Percentiles rank a stretch among this genome's conserved stretches.
Evolutionary conservation across 2,797 vertebrate species (phyloP).

Genomic region (Hydrophis major): DNA sequence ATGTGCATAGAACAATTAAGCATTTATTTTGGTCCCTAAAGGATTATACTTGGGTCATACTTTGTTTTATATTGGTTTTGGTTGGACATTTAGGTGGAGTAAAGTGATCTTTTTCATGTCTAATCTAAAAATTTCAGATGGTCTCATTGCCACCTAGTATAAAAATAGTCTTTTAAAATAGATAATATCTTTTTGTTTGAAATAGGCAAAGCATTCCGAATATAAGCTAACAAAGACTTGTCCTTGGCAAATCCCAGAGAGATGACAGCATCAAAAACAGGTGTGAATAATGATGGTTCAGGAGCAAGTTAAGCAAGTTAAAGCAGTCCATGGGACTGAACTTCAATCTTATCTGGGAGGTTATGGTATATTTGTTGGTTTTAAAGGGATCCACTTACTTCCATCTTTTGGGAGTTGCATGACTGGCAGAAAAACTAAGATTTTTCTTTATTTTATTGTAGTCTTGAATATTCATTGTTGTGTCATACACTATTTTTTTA

Average conservation of each 20-base stretch:
- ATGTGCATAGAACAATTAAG: background rate
- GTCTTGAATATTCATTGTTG: background rate
- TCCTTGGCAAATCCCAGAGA: background rate
- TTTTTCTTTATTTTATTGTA: background rate
- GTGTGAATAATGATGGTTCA: background rate
- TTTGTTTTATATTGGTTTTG: background rate
- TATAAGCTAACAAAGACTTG: background rate
- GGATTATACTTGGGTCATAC: background rate
- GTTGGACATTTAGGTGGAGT: background rate
- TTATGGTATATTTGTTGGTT: background rate
- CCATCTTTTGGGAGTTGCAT: background rate
- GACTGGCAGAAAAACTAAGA: background rate
- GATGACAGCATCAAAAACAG: background rate
- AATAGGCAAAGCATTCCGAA: background rate
- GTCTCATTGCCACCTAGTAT: background rate
- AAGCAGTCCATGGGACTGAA: background rate
- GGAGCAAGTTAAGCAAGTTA: background rate
- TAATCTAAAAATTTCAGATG: background rate
- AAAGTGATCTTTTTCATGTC: background rate
- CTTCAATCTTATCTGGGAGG: background rate
- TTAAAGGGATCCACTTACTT: background rate
- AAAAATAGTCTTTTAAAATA: background rate
- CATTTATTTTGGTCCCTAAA: background rate
- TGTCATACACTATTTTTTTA: background rate
- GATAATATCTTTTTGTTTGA: background rate